These are phyloP conservation scores for Heliconius erato DNA, from an alignment of 2,888 invertebrate species.

Conservation along the genomic window DNA sequence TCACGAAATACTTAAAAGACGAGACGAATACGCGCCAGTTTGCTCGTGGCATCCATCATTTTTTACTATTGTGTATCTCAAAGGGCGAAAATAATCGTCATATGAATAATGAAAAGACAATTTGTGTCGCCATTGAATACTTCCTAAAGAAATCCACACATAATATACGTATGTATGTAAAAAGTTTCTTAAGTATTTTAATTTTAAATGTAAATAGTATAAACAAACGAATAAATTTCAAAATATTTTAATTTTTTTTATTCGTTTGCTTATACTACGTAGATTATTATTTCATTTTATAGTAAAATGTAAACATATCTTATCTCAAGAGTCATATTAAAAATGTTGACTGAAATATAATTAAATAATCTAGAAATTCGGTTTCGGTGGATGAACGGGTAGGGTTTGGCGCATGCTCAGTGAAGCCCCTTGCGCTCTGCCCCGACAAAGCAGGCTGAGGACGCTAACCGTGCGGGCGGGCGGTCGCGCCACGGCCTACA, in stretches of 20 bases:
- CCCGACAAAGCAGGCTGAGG: slow-evolving; percentile 68
- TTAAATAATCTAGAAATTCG: slow-evolving; percentile 52
- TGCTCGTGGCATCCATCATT: slow-evolving; percentile 21
- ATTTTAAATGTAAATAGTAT: too few species aligned
- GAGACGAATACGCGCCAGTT: slow-evolving; percentile 10
- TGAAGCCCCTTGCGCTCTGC: slow-evolving; percentile 69
- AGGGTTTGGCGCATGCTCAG: slow-evolving; percentile 76
- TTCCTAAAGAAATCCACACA: not conserved
- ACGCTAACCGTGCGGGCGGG: slow-evolving; percentile 72
- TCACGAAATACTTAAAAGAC: not conserved
- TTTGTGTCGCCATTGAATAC: not conserved
- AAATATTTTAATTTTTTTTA: too few species aligned
- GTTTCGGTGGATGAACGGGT: slow-evolving; percentile 62
- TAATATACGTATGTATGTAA: not conserved
- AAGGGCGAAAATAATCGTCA: slow-evolving; percentile 19
- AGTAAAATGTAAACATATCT: not conserved
- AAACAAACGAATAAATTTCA: not conserved
- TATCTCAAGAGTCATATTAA: slow-evolving; percentile 27
- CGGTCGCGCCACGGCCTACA: slow-evolving; percentile 62
- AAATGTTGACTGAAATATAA: slow-evolving; percentile 46
- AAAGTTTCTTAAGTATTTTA: not conserved
- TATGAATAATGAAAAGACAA: slow-evolving; percentile 27
- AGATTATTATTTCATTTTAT: not conserved
- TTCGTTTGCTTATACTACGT: too few species aligned
- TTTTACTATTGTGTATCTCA: slow-evolving; percentile 16